Evolutionary conservation across 2,888 invertebrate genomes (phyloP).

Genomic region (Ophion ellenae): DNA sequence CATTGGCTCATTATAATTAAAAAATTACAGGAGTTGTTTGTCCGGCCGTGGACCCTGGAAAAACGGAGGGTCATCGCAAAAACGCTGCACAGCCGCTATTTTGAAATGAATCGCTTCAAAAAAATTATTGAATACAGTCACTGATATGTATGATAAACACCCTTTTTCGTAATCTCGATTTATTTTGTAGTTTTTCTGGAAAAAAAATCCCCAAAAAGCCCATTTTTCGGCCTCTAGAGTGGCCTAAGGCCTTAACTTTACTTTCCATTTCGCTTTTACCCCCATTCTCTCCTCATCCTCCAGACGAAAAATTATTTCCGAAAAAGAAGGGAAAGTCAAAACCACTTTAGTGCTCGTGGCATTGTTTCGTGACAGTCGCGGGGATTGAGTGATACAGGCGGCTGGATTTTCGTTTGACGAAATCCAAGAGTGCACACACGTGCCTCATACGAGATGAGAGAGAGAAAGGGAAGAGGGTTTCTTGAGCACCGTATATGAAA

Average conservation of each 20-base stretch:
- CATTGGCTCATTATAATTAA: no score
- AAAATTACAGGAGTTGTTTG: no score
- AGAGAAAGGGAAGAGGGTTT: constrained; percentile 11
- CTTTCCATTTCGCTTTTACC: constrained; percentile 20
- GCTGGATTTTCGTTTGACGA: constrained; percentile 58
- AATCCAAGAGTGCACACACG: constrained; percentile 36
- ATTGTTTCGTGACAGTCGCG: neutral
- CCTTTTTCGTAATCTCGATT: no score
- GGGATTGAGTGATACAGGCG: constrained; percentile 53
- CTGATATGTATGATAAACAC: no score
- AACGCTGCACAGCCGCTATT: no score
- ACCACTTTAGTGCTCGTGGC: constrained; percentile 36
- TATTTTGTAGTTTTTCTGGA: no score
- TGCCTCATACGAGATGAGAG: constrained; percentile 6
- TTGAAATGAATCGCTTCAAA: no score
- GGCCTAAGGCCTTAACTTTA: neutral
- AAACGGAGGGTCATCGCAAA: no score
- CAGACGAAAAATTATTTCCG: neutral
- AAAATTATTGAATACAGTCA: no score
- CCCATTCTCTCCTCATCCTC: neutral
- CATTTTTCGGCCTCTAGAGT: no score
- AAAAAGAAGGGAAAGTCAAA: constrained; percentile 4
- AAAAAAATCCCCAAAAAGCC: no score
- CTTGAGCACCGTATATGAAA: constrained; percentile 19
- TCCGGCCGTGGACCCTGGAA: no score